Base-by-base conservation (phyloP, 2,797 vertebrate species). In the Fundulus diaphanus region DNA sequence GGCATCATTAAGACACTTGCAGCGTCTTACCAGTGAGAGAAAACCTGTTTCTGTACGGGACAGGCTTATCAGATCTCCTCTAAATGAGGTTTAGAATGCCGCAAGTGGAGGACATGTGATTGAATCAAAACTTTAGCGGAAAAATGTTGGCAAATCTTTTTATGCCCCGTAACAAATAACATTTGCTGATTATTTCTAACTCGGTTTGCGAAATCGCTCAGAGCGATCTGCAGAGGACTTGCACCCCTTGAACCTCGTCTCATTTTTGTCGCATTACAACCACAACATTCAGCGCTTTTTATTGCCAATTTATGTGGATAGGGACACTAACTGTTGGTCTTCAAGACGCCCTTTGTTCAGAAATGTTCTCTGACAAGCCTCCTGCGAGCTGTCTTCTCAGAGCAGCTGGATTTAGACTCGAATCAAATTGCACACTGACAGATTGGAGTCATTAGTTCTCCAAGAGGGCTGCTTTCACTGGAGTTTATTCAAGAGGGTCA, bases 31-130 rank as follows among this genome's bases (percentile, higher is more conserved):
- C 3, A 11, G 42, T 3, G 22, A 75, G 40, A 72, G 71, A 65
- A 78, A 87, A 80, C 85, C 72, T 68, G 81, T 80, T 80, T 70
- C 72, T 20, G 27, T 49, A 67, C 22, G 75, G 67, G 75, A 80
- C 37, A 9, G 27, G 7, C 68, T 82, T 76, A 89, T 89, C 88
- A 83, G 82, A 90, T 89, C 44, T 29, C 0, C 15, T 49, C 40
- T 40, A n/a, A 4, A 11, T 52, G 24, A 74, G 16, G 48, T 71
- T 57, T 71, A 31, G n/a, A 63, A 49, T 22, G 37, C 56, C 63
- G n/a, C 35, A 78, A 16, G 65, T 31, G 42, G 44, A 33, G 49
- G 29, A 52, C 0, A 27, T 48, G 18, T n/a, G 44, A 59, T 20
- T 51, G 29, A 79, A 72, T 48, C 2, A 35, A 70, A n/a, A 71